A percentile compares a stretch with the other conserved stretches of the same genome.
Evolutionary conservation across 1,140 invertebrate species (phyloP).

Genomic region (Portunus trituberculatus): DNA sequence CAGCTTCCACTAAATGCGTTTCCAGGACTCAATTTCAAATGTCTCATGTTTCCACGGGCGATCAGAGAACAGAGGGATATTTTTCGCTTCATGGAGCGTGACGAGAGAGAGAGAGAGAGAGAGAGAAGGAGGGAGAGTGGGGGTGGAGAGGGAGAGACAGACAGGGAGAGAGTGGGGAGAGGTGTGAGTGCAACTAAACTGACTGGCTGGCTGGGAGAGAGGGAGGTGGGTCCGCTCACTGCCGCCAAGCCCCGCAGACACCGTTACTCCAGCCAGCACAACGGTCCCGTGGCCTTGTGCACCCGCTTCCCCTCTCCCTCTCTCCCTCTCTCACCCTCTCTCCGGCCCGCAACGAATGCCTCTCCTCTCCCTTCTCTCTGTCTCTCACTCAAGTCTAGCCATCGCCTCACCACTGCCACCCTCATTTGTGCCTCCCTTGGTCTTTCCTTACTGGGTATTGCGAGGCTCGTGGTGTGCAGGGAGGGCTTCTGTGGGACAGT

Average conservation of each 20-base stretch:
- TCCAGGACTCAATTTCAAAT: not conserved
- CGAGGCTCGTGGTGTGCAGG: no score
- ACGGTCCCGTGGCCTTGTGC: conserved; percentile 56
- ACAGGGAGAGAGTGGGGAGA: not conserved
- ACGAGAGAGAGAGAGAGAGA: not conserved
- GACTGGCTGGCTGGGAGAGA: not conserved
- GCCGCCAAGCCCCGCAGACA: conserved; percentile 44
- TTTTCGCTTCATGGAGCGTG: no score
- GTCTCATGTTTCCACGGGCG: no score
- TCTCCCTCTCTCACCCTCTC: conserved; percentile 38
- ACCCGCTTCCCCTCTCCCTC: conserved; percentile 26
- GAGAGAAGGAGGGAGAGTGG: no score
- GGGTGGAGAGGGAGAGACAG: no score
- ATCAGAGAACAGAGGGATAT: not conserved
- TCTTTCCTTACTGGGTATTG: no score
- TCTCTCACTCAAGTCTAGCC: no score
- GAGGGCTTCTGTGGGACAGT: no score
- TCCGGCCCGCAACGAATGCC: not conserved
- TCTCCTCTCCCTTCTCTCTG: not conserved
- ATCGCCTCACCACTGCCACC: no score
- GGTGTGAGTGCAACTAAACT: not conserved
- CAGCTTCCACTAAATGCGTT: not conserved
- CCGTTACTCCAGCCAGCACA: conserved; percentile 55
- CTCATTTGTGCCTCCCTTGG: no score
- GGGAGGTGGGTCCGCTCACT: not conserved